Evolutionary conservation across 2,113 vertebrate species (phyloP).

Genomic region (Solea solea): DNA sequence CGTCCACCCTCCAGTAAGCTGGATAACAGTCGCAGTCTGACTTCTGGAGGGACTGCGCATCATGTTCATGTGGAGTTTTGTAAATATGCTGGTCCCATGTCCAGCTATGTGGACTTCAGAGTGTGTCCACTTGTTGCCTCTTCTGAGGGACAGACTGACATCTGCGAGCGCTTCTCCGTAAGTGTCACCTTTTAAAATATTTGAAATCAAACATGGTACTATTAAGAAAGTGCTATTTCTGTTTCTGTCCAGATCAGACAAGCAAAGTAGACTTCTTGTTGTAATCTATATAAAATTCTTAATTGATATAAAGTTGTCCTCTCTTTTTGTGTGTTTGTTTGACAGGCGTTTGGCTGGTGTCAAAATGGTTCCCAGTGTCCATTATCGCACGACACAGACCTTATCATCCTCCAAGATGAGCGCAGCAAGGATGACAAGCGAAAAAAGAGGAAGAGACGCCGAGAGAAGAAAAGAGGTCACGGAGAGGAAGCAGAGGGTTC

Average conservation of each 20-base stretch:
- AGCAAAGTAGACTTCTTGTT: not conserved
- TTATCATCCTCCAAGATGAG: constrained; percentile 93
- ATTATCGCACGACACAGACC: constrained; percentile 94
- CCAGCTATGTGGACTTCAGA: constrained; percentile 73
- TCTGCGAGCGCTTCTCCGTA: constrained; percentile 74
- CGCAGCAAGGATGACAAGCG: constrained; percentile 82
- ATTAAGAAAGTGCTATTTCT: not conserved
- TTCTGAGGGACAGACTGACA: constrained; percentile 41
- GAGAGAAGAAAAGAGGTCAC: constrained; percentile 72
- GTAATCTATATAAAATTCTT: not conserved
- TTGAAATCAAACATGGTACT: no score
- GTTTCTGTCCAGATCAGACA: not conserved
- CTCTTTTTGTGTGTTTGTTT: constrained; percentile 12
- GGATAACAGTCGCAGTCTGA: constrained; percentile 63
- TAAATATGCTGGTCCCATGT: constrained; percentile 68
- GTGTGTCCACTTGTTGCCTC: constrained; percentile 51
- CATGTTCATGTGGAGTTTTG: constrained; percentile 67
- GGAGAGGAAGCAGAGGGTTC: constrained; percentile 1
- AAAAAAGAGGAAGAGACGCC: constrained; percentile 84
- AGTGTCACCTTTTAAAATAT: constrained; percentile 16
- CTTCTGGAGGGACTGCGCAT: constrained; percentile 16
- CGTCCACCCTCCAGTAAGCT: constrained; percentile 57
- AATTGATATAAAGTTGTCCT: not conserved
- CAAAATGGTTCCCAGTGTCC: constrained; percentile 87
- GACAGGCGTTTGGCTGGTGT: constrained; percentile 96